Evolutionary conservation across 2,797 vertebrate species (phyloP), one percentile per base, ranked within the genome.

Genomic region (Streptopelia turtur): DNA sequence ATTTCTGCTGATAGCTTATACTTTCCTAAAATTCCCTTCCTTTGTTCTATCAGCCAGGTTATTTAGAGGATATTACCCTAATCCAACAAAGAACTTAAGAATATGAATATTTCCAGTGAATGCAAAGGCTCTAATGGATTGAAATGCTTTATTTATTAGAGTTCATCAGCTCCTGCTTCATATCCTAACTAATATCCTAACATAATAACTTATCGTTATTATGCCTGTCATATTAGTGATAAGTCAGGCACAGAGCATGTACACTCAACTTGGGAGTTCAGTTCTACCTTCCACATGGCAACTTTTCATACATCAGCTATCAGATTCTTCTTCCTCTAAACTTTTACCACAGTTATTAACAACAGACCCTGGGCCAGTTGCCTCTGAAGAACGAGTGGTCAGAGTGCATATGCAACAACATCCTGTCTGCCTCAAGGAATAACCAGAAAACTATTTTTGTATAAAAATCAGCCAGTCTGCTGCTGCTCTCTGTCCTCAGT

Each of bases 11-110:
- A 92, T 72, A 28, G n/a, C 71, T 91, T 93, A 35, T 45, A 61
- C 64, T 92, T 94, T n/a, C 30, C 78, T 53, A 4, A 83, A 93
- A 71, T 66, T 86, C 24, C 43, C 45, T 87, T 76, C 43, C 72
- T 93, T 90, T 93, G 83, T 82, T 94, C 69, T 82, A 31, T 82
- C 81, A 92, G 55, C 53, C 81, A 93, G 72, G 57, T 94, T 87
- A 91, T 71, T 92, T 90, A 63, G 52, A 84, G 23, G 31, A 6
- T 80, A 87, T 87, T 81, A 90, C 22, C 17, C 27, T 83, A 81
- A 94, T 49, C 70, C 69, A 83, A 65, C 27, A 77, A 70, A 74
- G 68, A 91, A 74, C 1, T 84, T 82, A 57, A 71, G 60, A 85
- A 85, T 10, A 92, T 31, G 1, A 87, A 13, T 89, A 81, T 76